Conservation (phyloP, 2,888 invertebrate genomes). For the Acanthosoma haemorrhoidale region DNA sequence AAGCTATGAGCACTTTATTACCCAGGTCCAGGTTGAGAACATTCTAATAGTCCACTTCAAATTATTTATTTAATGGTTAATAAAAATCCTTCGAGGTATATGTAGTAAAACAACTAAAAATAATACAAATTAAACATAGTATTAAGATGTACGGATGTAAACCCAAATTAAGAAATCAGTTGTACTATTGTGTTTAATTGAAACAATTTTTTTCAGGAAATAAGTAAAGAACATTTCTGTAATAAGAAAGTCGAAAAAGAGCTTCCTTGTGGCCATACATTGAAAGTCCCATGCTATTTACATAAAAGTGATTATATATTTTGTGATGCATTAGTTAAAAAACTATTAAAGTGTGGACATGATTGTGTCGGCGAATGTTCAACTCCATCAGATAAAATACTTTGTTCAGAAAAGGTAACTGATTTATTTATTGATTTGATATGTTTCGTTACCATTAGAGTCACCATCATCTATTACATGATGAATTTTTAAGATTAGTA, state of each 20-base stretch:
- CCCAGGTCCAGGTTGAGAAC: too few relatives aligned
- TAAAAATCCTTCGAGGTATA: too few relatives aligned
- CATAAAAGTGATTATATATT: not conserved
- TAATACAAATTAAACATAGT: too few relatives aligned
- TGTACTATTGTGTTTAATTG: not conserved
- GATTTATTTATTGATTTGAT: too few relatives aligned
- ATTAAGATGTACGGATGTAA: too few relatives aligned
- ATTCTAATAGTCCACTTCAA: too few relatives aligned
- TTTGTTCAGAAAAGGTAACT: not conserved
- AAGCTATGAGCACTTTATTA: too few relatives aligned
- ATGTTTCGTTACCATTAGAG: too few relatives aligned
- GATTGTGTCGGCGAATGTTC: not conserved
- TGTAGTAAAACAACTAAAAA: too few relatives aligned
- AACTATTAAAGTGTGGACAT: not conserved
- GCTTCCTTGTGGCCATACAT: slow-evolving; percentile 11
- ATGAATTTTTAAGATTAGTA: too few relatives aligned
- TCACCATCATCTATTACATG: too few relatives aligned
- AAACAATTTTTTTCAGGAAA: not conserved
- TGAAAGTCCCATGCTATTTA: not conserved
- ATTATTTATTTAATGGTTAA: too few relatives aligned
- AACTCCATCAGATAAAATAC: not conserved
- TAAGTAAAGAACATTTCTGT: not conserved
- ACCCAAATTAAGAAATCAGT: not conserved
- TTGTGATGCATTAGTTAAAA: not conserved
- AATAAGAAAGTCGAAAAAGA: not conserved